These are phyloP conservation scores for Callyntrura guangdongensis DNA, from an alignment of 2,888 invertebrate genomes.

Conservation along the genomic window DNA sequence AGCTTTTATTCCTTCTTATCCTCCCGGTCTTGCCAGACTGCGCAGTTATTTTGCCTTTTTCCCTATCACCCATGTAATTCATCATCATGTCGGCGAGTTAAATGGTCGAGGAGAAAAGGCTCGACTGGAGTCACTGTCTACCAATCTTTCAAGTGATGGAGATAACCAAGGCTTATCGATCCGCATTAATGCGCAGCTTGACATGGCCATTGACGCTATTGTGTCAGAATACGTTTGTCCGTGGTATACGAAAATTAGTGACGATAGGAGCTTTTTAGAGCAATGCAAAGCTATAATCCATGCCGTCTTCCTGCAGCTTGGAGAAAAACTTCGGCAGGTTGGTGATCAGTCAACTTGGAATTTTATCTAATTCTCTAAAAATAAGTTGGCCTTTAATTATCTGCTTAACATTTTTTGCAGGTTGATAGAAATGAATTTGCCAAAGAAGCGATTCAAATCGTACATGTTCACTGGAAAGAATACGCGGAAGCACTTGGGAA, in stretches of 20 bases:
- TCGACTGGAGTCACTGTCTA: constrained; percentile 43
- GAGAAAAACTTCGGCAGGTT: constrained; percentile 84
- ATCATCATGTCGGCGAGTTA: constrained; percentile 10
- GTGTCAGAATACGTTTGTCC: constrained; percentile 87
- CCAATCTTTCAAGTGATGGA: constrained; percentile 36
- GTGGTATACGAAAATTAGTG: constrained; percentile 87
- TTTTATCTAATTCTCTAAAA: not conserved
- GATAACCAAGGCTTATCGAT: constrained; percentile 78
- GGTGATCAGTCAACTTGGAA: not conserved
- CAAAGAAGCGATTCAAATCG: constrained; percentile 83
- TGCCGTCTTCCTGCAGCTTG: constrained; percentile 86
- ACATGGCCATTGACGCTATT: constrained; percentile 86
- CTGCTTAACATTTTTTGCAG: constrained; percentile 57
- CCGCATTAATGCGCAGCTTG: constrained; percentile 81
- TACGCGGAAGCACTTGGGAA: constrained; percentile 80
- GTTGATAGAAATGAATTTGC: constrained; percentile 83
- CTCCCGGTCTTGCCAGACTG: constrained; percentile 77
- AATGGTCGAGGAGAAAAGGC: constrained; percentile 24
- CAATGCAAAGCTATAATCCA: constrained; percentile 87
- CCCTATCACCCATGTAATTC: constrained; percentile 82
- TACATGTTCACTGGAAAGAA: constrained; percentile 84
- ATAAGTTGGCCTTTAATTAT: not conserved
- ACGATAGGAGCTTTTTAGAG: constrained; percentile 86
- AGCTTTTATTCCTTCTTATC: constrained; percentile 58
- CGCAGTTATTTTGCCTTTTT: constrained; percentile 83